Percentiles rank a stretch among this genome's conserved stretches.
Evolutionary conservation across 2,113 vertebrate genomes (phyloP).

Genomic region (Corynorhinus townsendii): DNA sequence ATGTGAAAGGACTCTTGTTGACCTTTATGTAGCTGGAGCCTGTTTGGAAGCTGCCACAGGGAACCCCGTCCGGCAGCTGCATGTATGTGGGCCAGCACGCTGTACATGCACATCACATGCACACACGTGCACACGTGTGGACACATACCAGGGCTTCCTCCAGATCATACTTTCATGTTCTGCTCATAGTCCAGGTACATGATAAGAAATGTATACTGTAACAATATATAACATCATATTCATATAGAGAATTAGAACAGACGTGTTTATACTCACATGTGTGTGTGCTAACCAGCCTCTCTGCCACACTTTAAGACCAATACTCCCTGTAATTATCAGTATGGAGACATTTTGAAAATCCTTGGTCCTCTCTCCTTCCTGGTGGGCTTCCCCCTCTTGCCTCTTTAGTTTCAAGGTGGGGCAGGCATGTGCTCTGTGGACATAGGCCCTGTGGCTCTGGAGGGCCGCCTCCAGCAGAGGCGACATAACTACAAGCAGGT

Average conservation of each 20-base stretch:
- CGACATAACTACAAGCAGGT: neutral
- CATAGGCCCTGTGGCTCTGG: neutral
- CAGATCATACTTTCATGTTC: neutral
- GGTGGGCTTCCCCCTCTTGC: too few species aligned
- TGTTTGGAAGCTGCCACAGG: fast-evolving
- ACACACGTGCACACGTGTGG: fast-evolving
- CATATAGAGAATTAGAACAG: neutral
- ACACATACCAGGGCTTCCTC: neutral
- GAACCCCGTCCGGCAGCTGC: too few species aligned
- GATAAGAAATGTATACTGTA: neutral
- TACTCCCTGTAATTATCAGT: neutral
- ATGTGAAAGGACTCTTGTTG: neutral
- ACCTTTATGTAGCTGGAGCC: neutral
- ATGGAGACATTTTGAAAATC: too few species aligned
- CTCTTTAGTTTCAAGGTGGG: neutral
- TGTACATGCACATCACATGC: fast-evolving
- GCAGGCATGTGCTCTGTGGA: fast-evolving
- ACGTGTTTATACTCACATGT: too few species aligned
- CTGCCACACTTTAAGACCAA: neutral
- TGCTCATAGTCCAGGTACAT: neutral
- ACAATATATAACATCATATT: neutral
- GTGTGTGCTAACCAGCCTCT: neutral
- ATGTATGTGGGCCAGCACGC: fast-evolving
- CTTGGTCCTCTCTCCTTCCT: too few species aligned
- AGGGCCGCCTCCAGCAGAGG: neutral